A percentile compares a stretch with the other conserved stretches of the same genome.
Conservation (phyloP, 2,113 vertebrate genomes). For the Anser brachyrhynchus region DNA sequence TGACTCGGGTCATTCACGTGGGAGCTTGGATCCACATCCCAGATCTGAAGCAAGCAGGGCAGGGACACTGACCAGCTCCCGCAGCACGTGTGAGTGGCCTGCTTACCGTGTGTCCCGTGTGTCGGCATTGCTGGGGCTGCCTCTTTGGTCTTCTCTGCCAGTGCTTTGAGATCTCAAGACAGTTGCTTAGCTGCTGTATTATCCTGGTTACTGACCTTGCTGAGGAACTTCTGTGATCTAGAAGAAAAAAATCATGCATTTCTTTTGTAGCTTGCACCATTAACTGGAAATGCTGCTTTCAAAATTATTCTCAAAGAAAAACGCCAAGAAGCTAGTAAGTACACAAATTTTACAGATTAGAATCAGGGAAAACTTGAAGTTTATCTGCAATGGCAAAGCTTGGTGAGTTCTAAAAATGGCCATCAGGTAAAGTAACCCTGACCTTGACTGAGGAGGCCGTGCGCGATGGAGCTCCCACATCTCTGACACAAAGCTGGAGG, state of each 20-base stretch:
- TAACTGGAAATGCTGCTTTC: background rate
- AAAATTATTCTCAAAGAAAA: background rate
- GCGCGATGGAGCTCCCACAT: background rate
- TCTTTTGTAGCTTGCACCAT: background rate
- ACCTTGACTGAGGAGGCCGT: background rate
- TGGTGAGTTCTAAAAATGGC: background rate
- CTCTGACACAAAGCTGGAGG: background rate
- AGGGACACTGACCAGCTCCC: too few relatives aligned
- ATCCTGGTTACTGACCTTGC: background rate
- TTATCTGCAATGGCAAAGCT: background rate
- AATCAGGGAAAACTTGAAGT: background rate
- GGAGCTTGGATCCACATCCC: too few relatives aligned
- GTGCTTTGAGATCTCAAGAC: background rate
- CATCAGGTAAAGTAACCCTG: background rate
- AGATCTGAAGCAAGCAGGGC: too few relatives aligned
- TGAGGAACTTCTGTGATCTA: background rate
- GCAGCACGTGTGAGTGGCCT: background rate
- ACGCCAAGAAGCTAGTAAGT: background rate
- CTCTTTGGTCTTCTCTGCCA: background rate
- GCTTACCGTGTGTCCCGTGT: too few relatives aligned
- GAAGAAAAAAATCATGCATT: background rate
- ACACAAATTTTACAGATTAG: background rate
- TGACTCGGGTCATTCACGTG: too few relatives aligned
- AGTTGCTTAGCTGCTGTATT: background rate
- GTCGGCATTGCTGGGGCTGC: background rate